A percentile compares a stretch with the other conserved stretches of the same genome.
phyloP scores from a whole-genome alignment of 2,888 invertebrate genomes.

The Heliothis peltigera region DNA sequence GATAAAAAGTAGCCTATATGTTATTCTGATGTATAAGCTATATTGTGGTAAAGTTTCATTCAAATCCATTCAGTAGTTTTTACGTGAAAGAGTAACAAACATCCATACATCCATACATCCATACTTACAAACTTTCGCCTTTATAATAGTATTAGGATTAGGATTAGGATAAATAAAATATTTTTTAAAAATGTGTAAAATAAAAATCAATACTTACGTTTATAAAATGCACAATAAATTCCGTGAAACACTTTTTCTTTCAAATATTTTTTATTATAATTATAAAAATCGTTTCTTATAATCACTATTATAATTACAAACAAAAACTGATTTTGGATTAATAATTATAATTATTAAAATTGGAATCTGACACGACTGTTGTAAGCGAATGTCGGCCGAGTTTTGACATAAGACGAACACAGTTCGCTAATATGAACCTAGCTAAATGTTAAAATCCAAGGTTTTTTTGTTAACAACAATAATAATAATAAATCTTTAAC shows the following conservation, averaged over 20 bases:
- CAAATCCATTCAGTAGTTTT: too few relatives aligned
- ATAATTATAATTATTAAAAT: not conserved
- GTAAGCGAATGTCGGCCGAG: not conserved
- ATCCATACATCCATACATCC: too few relatives aligned
- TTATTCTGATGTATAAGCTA: too few relatives aligned
- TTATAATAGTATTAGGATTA: too few relatives aligned
- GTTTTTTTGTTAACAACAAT: not conserved
- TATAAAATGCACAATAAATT: not conserved
- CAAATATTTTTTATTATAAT: not conserved
- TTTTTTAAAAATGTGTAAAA: not conserved
- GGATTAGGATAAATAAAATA: too few relatives aligned
- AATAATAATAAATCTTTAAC: not conserved
- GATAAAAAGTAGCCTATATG: too few relatives aligned
- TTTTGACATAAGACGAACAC: not conserved
- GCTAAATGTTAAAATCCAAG: not conserved
- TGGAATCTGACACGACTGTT: conserved; percentile 2
- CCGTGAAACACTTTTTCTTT: not conserved
- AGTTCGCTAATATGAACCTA: not conserved
- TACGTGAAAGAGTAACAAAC: too few relatives aligned
- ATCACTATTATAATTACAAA: not conserved
- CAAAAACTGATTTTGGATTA: not conserved
- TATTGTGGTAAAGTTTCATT: too few relatives aligned
- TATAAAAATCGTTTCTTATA: not conserved
- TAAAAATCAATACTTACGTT: not conserved
- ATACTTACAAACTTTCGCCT: too few relatives aligned